phyloP scores from a whole-genome alignment of 2,888 invertebrate species.

The Drosophila vallismaia region DNA sequence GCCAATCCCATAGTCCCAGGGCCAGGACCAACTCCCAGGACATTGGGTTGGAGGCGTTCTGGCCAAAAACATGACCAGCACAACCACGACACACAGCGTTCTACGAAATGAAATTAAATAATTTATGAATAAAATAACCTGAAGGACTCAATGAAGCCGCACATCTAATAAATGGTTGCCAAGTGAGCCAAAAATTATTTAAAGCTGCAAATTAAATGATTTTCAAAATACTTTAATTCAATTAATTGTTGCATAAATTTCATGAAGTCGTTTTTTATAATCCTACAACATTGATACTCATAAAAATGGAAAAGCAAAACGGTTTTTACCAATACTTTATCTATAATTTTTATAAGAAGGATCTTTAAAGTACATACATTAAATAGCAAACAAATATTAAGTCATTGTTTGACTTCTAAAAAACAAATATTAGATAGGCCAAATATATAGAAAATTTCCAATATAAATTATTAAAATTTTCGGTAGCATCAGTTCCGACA shows the following conservation, averaged over 20 bases:
- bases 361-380: no score
- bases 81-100: conserved; percentile 22
- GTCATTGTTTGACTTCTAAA: neutral
- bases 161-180: neutral
- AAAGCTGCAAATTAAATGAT: neutral
- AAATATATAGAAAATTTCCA: neutral
- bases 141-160: conserved; percentile 2
- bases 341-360: no score
- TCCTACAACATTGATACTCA: no score
- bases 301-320: no score
- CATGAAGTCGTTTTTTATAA: no score
- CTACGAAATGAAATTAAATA: conserved; percentile 56
- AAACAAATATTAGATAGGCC: neutral
- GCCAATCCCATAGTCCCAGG: conserved; percentile 21
- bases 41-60: conserved; percentile 36
- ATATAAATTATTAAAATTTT: conserved; percentile 1
- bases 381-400: no score
- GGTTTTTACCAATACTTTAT: no score
- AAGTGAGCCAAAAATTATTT: neutral
- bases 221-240: neutral
- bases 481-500: conserved; percentile 9
- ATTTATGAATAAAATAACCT: conserved; percentile 52
- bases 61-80: conserved; percentile 34
- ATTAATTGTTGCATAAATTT: neutral
- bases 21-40: conserved; percentile 15